Percentiles rank a stretch among this genome's conserved stretches.
Conservation (phyloP, 23 tunicate genomes). For the Ciona savignyi region DNA sequence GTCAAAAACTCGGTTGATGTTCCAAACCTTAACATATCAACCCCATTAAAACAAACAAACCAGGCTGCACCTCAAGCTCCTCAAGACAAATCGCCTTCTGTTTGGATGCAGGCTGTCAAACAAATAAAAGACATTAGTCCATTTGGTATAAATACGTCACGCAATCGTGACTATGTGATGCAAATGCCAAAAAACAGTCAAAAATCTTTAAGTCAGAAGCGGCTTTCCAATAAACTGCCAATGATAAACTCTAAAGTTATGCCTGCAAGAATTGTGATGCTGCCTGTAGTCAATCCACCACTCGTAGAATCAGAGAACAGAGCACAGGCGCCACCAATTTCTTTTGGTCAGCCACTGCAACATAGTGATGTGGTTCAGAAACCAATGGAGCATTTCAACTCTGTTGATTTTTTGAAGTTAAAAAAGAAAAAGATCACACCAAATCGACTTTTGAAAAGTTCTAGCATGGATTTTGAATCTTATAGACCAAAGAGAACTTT, state of each 20-base stretch:
- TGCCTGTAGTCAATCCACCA: background rate
- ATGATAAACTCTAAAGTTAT: background rate
- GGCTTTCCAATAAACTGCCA: background rate
- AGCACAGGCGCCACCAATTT: background rate
- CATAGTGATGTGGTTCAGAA: background rate
- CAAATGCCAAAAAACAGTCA: too few relatives aligned
- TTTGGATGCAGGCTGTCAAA: too few relatives aligned
- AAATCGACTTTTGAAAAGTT: background rate
- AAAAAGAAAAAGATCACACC: background rate
- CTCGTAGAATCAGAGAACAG: background rate
- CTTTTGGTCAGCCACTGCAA: too few relatives aligned
- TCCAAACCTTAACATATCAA: background rate
- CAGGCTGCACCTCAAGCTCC: too few relatives aligned
- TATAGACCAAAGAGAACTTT: conserved; percentile 24
- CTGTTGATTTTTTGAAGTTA: background rate
- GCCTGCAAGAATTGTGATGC: background rate
- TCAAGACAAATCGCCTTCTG: too few relatives aligned
- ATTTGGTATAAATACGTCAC: too few relatives aligned
- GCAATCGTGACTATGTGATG: too few relatives aligned
- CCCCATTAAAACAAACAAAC: background rate
- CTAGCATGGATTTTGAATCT: conserved; percentile 10
- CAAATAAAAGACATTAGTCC: too few relatives aligned
- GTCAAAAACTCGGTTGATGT: too few relatives aligned
- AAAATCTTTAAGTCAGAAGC: too few relatives aligned
- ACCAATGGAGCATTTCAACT: background rate